Evolutionary conservation across 1,140 invertebrate genomes (phyloP).

Genomic region (Latrodectus geometricus): DNA sequence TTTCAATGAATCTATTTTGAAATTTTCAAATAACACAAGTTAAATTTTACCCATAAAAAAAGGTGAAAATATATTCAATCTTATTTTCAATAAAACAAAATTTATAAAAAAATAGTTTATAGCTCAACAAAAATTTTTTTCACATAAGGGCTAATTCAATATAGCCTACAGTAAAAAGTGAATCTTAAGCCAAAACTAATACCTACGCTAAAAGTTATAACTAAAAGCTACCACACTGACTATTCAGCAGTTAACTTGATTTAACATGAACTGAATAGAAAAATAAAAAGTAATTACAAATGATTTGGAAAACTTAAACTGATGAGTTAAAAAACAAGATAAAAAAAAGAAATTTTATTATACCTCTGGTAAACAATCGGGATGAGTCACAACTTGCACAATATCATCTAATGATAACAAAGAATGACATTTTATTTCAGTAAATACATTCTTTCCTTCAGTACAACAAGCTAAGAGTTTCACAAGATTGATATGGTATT

Average conservation of each 20-base stretch:
- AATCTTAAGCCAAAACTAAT: too few relatives aligned
- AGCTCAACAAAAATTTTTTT: too few relatives aligned
- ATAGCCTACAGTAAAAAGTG: too few relatives aligned
- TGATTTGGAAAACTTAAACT: not conserved
- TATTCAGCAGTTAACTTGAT: not conserved
- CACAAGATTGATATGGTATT: conserved; percentile 97
- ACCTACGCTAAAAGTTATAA: not conserved
- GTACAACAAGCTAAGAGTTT: conserved; percentile 96
- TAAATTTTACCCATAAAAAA: too few relatives aligned
- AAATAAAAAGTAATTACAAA: not conserved
- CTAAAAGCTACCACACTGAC: not conserved
- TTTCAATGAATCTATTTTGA: too few relatives aligned
- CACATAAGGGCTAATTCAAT: too few relatives aligned
- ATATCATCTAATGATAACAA: conserved; percentile 97
- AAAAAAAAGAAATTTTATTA: not conserved
- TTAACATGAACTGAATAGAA: too few relatives aligned
- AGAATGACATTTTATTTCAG: conserved; percentile 99
- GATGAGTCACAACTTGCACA: conserved; percentile 90
- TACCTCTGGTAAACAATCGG: conserved; percentile 93
- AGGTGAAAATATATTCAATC: too few relatives aligned
- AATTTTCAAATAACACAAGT: too few relatives aligned
- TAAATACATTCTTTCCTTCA: conserved; percentile 98
- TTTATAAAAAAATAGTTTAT: too few relatives aligned
- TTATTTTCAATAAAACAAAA: too few relatives aligned
- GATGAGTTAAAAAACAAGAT: not conserved